phyloP scores from a whole-genome alignment of 2,888 invertebrate species.

The Napeogenes sylphis region DNA sequence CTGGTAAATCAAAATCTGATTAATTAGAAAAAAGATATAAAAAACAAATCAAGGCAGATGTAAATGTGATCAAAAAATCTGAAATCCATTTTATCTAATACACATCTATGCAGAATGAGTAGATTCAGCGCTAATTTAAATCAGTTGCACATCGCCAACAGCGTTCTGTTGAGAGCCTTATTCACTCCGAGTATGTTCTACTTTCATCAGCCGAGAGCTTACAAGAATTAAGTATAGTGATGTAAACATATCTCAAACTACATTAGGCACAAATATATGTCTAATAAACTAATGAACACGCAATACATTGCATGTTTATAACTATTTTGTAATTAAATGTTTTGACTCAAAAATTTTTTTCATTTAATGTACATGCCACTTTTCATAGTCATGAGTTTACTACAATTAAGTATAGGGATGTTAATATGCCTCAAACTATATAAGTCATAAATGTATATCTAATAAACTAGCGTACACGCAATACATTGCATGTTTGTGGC shows the following conservation, averaged over 20 bases:
- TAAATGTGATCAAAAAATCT: too few species aligned
- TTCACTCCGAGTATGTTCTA: constrained; percentile 2
- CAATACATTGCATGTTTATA: too few species aligned
- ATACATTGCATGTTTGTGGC: too few species aligned
- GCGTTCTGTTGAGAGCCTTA: constrained; percentile 4
- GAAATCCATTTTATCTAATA: background rate
- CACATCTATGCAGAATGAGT: background rate
- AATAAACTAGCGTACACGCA: too few species aligned
- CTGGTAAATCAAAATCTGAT: too few species aligned
- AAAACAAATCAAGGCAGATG: too few species aligned
- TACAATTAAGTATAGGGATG: constrained; percentile 1
- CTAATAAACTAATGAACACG: too few species aligned
- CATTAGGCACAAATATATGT: too few species aligned
- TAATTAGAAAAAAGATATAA: too few species aligned
- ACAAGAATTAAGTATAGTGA: constrained; percentile 3
- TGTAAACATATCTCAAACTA: background rate
- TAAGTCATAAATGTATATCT: too few species aligned
- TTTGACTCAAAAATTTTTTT: too few species aligned
- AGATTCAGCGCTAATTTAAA: background rate
- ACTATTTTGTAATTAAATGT: too few species aligned
- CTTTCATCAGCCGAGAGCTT: constrained; percentile 3
- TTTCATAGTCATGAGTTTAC: background rate
- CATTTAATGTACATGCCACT: background rate
- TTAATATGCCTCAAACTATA: background rate
- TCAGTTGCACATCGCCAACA: constrained; percentile 3